Evolutionary conservation across 2,113 vertebrate genomes (phyloP), one percentile per base, ranked within the genome.

Genomic region (Oreochromis tanganicae): DNA sequence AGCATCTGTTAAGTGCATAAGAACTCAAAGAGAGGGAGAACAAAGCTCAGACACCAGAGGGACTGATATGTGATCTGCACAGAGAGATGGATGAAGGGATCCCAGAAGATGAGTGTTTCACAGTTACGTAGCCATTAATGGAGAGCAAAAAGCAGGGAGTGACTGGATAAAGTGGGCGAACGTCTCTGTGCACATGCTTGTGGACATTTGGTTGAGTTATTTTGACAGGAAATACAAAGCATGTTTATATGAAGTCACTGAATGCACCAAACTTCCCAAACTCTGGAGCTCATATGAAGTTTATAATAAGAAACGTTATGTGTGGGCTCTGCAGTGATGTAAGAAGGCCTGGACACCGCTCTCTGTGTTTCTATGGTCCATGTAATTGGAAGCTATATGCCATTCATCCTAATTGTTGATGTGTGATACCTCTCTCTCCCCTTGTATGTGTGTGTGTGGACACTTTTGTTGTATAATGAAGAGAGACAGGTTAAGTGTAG

Each of bases 1-100:
- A 89, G 92, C 92, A 93, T 95, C 95, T 96, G 95, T 92, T 95
- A 94, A 93, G 91, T 94, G 88, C 91, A 94, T 95, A 88, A 91
- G 89, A 92, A 85, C 91, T 85, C 85, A 91, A 81, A 17, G 79
- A 81, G 82, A 59, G 68, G 82, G 68, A 34, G 85, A 83, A 92
- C 93, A 93, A 91, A 95, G 92, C 85, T 85, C 29, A 17, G 68
- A 82, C 85, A 92, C 86, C 90, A 79, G 80, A 92, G 92, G 92
- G 91, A 90, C 92, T 87, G 94, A 94, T 80, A 95, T 93, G 83
- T 83, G 94, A 96, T 92, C 90, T 68, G 83, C 81, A n/a, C 32
- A 80, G 86, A 66, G 17, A 79, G 88, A 78, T 19, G 73, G 92
- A 88, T 82, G 82, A 87, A 94, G 86, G 50, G 84, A 85, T 94